Base-by-base conservation (phyloP, 2,888 invertebrate species). In the Drosophila cracens region DNA sequence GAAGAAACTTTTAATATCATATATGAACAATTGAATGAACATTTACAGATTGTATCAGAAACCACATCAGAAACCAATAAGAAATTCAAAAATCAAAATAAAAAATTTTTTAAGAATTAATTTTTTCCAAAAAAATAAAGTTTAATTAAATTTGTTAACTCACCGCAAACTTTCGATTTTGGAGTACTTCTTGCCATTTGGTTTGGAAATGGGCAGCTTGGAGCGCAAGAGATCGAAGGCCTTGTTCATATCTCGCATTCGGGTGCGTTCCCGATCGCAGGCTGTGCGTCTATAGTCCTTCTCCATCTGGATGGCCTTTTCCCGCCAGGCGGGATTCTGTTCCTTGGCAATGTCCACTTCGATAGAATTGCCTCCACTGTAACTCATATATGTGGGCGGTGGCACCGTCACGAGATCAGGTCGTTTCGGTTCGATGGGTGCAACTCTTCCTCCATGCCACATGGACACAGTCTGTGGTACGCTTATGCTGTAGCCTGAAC, bases 191-290 rank as follows among this genome's bases (percentile, higher is more conserved):
- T 97, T 97, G 74, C 97, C 97, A 21, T 96, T 96, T 0, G 97
- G 97, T 87, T 97, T 97, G 59, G 95, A 95, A 82, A 95, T 95
- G 0, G 97, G 97, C 76, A 97, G 92, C 90, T 96, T 96, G 51
- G 96, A 95, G 40, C 97, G 94, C 21, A 97, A 93, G 49, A 95
- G 92, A 90, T 97, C 97, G 86, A 96, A 97, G 0, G 97, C 97
- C 59, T 95, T 94, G 91, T 97, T 97, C 97, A 97, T 97, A 86
- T 97, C 97, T 4, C 96, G 94, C 97, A 97, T 97, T 46, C 97
- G 94, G 0, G 96, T 97, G 6, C 97, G 93, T 90, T 97, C 97
- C 31, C 97, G 94, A 90, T 97, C 97, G 85, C 97, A 97, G 0
- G 97, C 97, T 0, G 97, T 96, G 91, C 96, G 96, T 92, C 96